Percentiles rank a stretch among this genome's conserved stretches.
These are phyloP conservation scores for Pachliopta kotzebuea DNA, from an alignment of 2,888 invertebrate species.

Conservation along the genomic window DNA sequence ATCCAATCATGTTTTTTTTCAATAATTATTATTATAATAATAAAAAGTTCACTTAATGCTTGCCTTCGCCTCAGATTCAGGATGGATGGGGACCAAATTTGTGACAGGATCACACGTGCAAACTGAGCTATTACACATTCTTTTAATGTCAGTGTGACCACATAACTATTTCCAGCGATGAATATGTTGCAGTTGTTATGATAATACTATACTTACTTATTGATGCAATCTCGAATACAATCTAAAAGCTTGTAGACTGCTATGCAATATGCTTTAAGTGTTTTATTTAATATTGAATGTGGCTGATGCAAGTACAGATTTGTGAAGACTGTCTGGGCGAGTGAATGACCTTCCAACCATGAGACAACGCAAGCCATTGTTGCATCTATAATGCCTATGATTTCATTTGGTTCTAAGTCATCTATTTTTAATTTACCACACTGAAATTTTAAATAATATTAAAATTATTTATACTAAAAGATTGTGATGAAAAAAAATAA, in stretches of 20 bases:
- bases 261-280: slow-evolving; percentile 92
- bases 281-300: slow-evolving; percentile 89
- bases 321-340: slow-evolving; percentile 98
- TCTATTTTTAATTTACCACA: slow-evolving; percentile 89
- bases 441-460: slow-evolving; percentile 54
- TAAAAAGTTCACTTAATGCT: too few species aligned
- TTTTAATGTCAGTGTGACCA: too few species aligned
- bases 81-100: too few species aligned
- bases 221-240: slow-evolving; percentile 92
- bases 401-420: slow-evolving; percentile 87
- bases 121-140: too few species aligned
- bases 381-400: slow-evolving; percentile 96
- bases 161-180: too few species aligned
- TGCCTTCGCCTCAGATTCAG: too few species aligned
- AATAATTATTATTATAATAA: too few species aligned
- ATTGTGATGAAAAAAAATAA: too few species aligned
- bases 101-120: too few species aligned
- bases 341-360: slow-evolving; percentile 97
- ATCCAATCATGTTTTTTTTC: too few species aligned
- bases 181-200: neutral
- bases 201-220: slow-evolving; percentile 82
- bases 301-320: slow-evolving; percentile 97
- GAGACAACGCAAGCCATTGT: slow-evolving; percentile 96
- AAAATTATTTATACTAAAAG: too few species aligned
- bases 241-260: slow-evolving; percentile 94